Percentiles rank a stretch among this genome's conserved stretches.
These are phyloP conservation scores for Cossypha caffra DNA, from an alignment of 2,797 vertebrate genomes.

Conservation along the genomic window DNA sequence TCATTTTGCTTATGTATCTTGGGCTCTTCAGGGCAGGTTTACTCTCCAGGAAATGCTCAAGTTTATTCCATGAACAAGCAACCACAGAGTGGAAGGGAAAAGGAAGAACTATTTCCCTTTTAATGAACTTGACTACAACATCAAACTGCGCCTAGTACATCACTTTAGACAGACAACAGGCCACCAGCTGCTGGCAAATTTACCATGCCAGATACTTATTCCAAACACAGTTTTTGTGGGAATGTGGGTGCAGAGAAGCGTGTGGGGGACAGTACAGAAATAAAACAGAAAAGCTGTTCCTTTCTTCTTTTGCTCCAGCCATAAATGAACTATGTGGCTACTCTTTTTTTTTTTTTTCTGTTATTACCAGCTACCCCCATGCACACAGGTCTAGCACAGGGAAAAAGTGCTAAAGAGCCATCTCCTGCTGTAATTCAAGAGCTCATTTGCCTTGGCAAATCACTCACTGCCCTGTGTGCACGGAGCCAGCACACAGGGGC, in stretches of 20 bases:
- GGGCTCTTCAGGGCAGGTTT: background rate
- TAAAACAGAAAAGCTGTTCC: background rate
- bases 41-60: background rate
- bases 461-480: background rate
- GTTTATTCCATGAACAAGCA: background rate
- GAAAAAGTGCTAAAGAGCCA: background rate
- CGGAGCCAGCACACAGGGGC: accelerated
- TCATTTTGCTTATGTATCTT: background rate
- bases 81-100: background rate
- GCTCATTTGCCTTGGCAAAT: background rate
- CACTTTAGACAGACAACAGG: background rate
- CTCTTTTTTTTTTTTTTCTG: background rate
- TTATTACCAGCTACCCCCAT: background rate
- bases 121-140: background rate
- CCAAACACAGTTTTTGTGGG: background rate
- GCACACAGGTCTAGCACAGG: background rate
- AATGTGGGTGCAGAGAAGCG: accelerated
- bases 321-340: background rate
- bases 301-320: background rate
- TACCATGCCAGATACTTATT: background rate
- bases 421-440: background rate
- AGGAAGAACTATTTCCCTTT: background rate
- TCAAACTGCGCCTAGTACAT: background rate
- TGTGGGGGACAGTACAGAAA: background rate
- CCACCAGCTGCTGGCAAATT: background rate